Evolutionary conservation across 2,888 invertebrate genomes (phyloP), one percentile per base, ranked within the genome.

Genomic region (Philereme vetulata): DNA sequence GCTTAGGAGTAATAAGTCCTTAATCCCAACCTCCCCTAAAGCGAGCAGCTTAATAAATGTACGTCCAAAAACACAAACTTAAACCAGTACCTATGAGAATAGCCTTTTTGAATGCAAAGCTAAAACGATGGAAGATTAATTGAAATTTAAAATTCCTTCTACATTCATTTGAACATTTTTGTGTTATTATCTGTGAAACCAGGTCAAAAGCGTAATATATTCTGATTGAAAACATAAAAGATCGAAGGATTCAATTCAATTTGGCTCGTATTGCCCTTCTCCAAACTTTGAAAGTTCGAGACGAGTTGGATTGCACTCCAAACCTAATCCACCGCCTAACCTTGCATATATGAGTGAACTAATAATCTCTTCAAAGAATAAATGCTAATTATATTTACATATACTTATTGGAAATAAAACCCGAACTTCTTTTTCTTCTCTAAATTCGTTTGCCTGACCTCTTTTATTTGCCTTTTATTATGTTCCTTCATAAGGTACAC

Each of bases 201-300:
- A 52, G 61, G 53, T 63, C 62, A 58, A 54, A 62, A 59, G 60
- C 48, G 60, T 60, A 62, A 67, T 67, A 61, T 59, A 64, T 66
- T 65, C 66, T 63, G 67, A 69, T 69, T 66, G 69, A 56, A 65
- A 67, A 66, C 61, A 66, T 69, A 64, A 66, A 63, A 69, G 60
- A 65, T 58, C 54, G 58, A 61, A 67, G 55, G 42, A 60, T 56
- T 62, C 51, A 46, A 67, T 66, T 69, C 58, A 65, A 67, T 63
- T 69, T 58, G 51, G 56, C 44, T 53, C 53, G 57, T 56, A 65
- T 58, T 56, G 60, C 52, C 65, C 64, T 64, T 61, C 55, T 53
- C 51, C 47, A 62, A 67, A 67, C 58, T 67, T 69, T 60, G 9
- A 34, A 47, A 61, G 46, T 64, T 62, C 53, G 32, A 60, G 56